A percentile compares a stretch with the other conserved stretches of the same genome.
Conservation (phyloP, 2,888 invertebrate genomes). For the Homarus gammarus region DNA sequence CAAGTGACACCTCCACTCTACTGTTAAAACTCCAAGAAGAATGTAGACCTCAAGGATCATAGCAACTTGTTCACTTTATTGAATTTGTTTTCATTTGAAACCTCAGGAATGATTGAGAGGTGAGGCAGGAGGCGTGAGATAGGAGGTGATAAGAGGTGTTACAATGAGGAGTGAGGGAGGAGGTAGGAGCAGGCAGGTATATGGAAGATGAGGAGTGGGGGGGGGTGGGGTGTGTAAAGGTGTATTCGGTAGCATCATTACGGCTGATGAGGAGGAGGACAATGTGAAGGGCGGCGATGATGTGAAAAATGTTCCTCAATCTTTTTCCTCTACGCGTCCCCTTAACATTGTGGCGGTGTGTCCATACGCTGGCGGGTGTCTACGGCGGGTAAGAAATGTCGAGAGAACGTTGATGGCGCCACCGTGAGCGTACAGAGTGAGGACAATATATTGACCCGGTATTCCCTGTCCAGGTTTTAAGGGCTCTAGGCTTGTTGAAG, state of each 20-base stretch:
- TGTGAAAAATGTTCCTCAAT: too few relatives aligned
- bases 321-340: too few relatives aligned
- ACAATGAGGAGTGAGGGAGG: neutral
- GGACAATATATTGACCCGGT: too few relatives aligned
- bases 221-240: neutral
- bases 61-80: neutral
- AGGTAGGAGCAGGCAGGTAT: neutral
- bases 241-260: neutral
- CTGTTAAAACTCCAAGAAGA: neutral
- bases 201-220: neutral
- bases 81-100: constrained; percentile 12
- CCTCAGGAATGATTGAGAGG: neutral
- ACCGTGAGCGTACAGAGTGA: too few relatives aligned
- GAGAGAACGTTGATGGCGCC: too few relatives aligned
- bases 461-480: neutral
- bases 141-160: neutral
- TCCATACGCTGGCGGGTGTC: too few relatives aligned
- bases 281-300: neutral
- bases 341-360: too few relatives aligned
- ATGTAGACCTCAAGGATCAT: neutral
- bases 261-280: neutral
- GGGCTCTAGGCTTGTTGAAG: neutral
- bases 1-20: neutral
- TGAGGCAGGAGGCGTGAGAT: neutral
- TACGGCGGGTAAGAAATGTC: too few relatives aligned